Base-by-base conservation (phyloP, 1,140 invertebrate genomes). In the Zaprionus capensis region DNA sequence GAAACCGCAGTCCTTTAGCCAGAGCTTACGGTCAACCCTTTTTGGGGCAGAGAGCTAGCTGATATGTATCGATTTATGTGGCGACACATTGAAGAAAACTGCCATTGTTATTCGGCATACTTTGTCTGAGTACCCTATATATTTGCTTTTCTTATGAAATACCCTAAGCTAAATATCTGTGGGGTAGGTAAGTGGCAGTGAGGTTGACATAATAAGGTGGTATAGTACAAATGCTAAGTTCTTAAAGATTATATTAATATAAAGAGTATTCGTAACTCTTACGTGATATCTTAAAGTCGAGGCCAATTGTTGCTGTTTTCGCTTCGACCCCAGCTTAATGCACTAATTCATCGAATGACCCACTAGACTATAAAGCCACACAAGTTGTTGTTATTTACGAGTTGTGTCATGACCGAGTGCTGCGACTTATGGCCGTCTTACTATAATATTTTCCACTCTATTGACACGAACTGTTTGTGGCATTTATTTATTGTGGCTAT, bases 21-120 rank as follows among this genome's bases (percentile, higher is more conserved):
- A 24, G 12, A 31, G 36, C 38, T 62, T 28, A 69, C n/a, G 44
- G 57, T 46, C 56, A 74, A 49, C 49, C 81, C 81, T 53, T 80
- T 80, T 68, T 34, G 55, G 41, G 49, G 22, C 34, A 56, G 64
- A 56, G 64, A 49, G 26, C 9, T 24, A 57, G 24, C 34, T 62
- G 44, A 77, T 66, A 71, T 58, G 56, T 71, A 82, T 82, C 80
- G 82, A 86, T 87, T 86, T 80, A 82, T 80, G 72, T 73, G 55
- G 20, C 62, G 41, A 65, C 46, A 38, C 65, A 56, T 56, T 49
- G 20, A 55, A 57, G 36, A 78, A 58, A 44, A n/a, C n/a, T 58
- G 67, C 51, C 26, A 53, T 85, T 82, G 80, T 82, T 68, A 53
- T n/a, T 51, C 14, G 57, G 22, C 49, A 46, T 69, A 56, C 24